phyloP scores from a whole-genome alignment of 92 coral and sea anemone species.

The Paramuricea clavata region DNA sequence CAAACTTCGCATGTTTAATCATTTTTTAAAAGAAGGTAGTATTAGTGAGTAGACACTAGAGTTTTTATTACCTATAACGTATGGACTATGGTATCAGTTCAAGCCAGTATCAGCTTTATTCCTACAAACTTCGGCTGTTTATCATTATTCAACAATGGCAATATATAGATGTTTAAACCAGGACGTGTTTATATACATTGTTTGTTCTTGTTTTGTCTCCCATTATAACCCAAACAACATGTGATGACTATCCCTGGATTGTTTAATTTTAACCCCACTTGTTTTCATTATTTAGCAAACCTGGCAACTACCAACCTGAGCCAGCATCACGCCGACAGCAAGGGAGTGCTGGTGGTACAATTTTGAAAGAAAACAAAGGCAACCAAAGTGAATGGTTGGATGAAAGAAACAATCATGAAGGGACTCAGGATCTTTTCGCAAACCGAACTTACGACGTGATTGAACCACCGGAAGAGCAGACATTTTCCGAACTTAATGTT shows the following conservation, averaged over 20 bases:
- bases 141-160: no score
- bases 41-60: no score
- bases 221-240: background rate
- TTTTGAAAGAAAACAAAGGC: background rate
- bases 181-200: background rate
- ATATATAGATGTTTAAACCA: background rate
- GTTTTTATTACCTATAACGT: no score
- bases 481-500: constrained; percentile 12
- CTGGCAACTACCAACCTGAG: background rate
- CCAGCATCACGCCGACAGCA: background rate
- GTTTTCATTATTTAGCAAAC: constrained; percentile 18
- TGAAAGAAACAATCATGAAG: background rate
- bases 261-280: background rate
- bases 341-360: background rate
- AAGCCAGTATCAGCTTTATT: no score
- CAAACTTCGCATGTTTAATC: no score
- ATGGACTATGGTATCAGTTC: no score
- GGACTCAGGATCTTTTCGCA: background rate
- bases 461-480: background rate
- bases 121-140: no score
- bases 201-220: background rate
- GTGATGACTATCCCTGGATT: background rate
- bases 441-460: constrained; percentile 3
- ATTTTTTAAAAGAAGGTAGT: no score
- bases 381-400: background rate